Conservation (phyloP, 2,888 invertebrate genomes). For the Autographa gamma region DNA sequence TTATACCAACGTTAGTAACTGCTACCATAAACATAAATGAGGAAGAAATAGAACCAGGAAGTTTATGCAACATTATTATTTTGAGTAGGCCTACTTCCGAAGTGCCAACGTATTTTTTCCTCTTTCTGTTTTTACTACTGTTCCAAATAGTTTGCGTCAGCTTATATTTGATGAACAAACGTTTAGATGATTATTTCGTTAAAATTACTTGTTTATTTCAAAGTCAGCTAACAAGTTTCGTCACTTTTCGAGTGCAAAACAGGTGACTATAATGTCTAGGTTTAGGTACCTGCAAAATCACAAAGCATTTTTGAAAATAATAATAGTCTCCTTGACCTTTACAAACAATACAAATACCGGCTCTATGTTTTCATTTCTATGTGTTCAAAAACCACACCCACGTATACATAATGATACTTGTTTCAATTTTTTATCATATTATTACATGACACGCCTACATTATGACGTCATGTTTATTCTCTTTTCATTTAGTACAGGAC, state of each 20-base stretch:
- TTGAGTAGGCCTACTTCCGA: not conserved
- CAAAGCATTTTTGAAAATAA: not conserved
- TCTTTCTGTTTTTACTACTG: not conserved
- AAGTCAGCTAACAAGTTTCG: not conserved
- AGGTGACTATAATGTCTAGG: not conserved
- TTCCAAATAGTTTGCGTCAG: not conserved
- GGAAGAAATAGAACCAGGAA: slow-evolving; percentile 3
- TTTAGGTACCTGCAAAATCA: not conserved
- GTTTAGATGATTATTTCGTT: not conserved
- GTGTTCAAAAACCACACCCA: not conserved
- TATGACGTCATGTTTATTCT: not conserved
- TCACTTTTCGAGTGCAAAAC: not conserved
- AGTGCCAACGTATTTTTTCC: not conserved
- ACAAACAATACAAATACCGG: not conserved
- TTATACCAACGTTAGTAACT: too few relatives aligned
- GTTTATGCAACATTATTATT: not conserved
- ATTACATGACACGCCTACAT: not conserved
- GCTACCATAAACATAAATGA: not conserved
- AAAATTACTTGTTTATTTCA: not conserved
- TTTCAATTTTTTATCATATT: not conserved
- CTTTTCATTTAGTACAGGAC: not conserved
- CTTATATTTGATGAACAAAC: not conserved
- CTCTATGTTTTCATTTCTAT: not conserved
- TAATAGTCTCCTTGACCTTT: not conserved
- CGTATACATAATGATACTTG: not conserved